Evolutionary conservation across 2,888 invertebrate species (phyloP).

Genomic region (Drosophila quinaria): DNA sequence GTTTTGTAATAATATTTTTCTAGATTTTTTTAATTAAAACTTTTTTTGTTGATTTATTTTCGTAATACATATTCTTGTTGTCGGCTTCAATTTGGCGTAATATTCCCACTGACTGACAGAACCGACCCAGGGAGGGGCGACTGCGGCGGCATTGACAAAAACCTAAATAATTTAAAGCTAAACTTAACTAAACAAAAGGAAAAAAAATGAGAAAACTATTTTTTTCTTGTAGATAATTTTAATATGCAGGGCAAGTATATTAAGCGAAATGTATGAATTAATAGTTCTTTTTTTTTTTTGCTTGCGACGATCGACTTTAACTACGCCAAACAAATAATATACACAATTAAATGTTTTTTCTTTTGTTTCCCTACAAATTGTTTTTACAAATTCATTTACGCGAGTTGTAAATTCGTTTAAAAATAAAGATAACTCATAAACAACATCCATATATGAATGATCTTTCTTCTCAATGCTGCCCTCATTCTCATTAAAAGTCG

Average conservation of each 20-base stretch:
- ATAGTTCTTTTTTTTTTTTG: conserved; percentile 23
- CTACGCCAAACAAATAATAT: conserved; percentile 15
- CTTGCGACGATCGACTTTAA: conserved; percentile 10
- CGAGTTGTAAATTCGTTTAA: conserved; percentile 19
- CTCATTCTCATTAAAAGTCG: background rate
- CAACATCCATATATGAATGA: background rate
- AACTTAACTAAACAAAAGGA: conserved; percentile 9
- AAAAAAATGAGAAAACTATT: conserved; percentile 2
- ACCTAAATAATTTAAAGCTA: conserved; percentile 5
- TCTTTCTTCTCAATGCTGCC: conserved; percentile 11
- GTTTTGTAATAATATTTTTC: conserved; percentile 34
- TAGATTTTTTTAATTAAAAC: conserved; percentile 36
- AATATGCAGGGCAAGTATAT: conserved; percentile 38
- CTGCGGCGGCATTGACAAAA: conserved; percentile 32
- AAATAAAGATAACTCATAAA: conserved; percentile 13
- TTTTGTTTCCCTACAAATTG: conserved; percentile 6
- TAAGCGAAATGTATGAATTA: conserved; percentile 28
- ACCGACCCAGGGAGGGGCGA: conserved; percentile 25
- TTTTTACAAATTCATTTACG: background rate
- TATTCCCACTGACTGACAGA: conserved; percentile 19
- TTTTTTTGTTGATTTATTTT: conserved; percentile 51
- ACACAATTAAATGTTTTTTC: conserved; percentile 9
- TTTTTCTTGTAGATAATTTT: conserved; percentile 38
- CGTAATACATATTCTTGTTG: conserved; percentile 38
- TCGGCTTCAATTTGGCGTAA: conserved; percentile 34